A percentile compares a stretch with the other conserved stretches of the same genome.
Conservation (phyloP, 2,113 vertebrate species). For the Myodes glareolus region DNA sequence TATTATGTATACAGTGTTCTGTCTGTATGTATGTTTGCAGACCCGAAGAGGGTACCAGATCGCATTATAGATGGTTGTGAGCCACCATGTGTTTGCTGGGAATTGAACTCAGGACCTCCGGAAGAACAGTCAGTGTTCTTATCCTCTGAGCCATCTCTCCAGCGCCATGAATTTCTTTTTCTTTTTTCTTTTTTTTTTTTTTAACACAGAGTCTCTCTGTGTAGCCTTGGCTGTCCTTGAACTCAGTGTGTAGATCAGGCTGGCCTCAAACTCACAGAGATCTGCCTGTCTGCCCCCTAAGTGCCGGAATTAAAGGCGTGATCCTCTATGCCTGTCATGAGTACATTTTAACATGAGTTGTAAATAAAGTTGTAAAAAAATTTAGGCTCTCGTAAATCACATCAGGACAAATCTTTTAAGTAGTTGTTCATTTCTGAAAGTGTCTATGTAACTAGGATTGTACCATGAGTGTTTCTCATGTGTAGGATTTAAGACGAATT, state of each 20-base stretch:
- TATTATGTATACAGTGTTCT: too few relatives aligned
- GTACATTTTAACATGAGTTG: slow-evolving; percentile 2
- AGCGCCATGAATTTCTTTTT: too few relatives aligned
- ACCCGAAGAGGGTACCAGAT: too few relatives aligned
- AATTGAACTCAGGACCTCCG: too few relatives aligned
- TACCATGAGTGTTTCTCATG: neutral
- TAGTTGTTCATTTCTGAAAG: neutral
- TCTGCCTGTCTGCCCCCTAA: neutral
- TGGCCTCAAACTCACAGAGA: neutral
- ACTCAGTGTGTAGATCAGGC: neutral
- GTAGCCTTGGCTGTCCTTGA: neutral
- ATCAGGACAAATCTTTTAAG: neutral
- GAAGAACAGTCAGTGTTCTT: too few relatives aligned
- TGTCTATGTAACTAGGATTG: neutral
- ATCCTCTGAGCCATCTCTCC: too few relatives aligned
- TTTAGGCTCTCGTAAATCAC: neutral
- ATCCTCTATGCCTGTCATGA: neutral
- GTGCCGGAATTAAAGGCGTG: neutral
- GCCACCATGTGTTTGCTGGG: too few relatives aligned
- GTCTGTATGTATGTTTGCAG: too few relatives aligned
- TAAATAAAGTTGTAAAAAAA: slow-evolving; percentile 13
- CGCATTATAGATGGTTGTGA: too few relatives aligned
- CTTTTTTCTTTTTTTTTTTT: too few relatives aligned
- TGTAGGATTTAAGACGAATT: neutral
- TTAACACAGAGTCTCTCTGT: neutral